Percentiles rank a stretch among this genome's conserved stretches.
Evolutionary conservation across 2,797 vertebrate genomes (phyloP).

Genomic region (Bradypus variegatus): DNA sequence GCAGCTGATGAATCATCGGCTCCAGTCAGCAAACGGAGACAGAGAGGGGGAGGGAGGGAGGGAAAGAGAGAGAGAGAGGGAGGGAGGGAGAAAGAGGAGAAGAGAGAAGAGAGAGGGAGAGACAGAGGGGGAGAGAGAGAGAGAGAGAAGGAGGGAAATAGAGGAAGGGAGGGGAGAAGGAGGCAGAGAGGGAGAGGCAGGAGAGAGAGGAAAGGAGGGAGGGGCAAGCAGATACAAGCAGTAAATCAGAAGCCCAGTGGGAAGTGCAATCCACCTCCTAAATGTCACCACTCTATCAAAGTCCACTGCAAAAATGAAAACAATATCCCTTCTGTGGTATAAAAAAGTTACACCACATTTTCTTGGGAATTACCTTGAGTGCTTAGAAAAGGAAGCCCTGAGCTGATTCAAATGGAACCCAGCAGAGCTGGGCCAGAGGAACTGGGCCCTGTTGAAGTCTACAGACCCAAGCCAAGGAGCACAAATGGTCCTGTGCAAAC

Average conservation of each 20-base stretch:
- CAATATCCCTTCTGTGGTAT: rapidly evolving
- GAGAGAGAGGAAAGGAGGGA: neutral
- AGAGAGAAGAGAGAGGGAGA: no score
- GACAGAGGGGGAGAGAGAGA: no score
- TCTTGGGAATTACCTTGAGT: neutral
- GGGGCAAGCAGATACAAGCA: neutral
- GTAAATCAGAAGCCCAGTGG: neutral
- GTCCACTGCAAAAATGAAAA: neutral
- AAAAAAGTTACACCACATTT: neutral
- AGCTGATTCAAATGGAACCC: neutral
- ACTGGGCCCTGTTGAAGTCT: neutral
- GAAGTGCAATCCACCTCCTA: neutral
- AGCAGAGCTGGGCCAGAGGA: neutral
- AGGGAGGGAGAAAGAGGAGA: no score
- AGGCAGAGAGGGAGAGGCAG: no score
- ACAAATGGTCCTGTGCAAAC: neutral
- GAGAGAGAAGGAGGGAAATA: no score
- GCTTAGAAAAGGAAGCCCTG: neutral
- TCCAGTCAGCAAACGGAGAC: neutral
- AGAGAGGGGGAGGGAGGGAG: no score
- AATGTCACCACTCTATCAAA: neutral
- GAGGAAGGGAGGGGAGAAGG: no score
- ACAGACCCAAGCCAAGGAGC: neutral
- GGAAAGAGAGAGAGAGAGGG: no score
- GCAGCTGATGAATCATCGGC: neutral